Evolutionary conservation across 2,113 vertebrate species (phyloP), one percentile per base, ranked within the genome.

Genomic region (Vidua macroura): DNA sequence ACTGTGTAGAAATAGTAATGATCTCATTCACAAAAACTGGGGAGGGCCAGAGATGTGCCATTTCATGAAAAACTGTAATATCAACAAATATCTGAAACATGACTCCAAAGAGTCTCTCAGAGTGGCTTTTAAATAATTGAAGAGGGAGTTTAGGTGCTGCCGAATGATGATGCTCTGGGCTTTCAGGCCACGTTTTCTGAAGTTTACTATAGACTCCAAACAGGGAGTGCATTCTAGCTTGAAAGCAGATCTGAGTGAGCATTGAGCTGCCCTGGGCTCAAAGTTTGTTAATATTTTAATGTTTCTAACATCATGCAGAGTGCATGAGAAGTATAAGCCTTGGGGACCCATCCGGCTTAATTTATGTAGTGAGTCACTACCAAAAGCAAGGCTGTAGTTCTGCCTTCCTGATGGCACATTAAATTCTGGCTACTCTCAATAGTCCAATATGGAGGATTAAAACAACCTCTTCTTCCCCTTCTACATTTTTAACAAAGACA

Each of bases 231-330:
- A 82, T 72, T 91, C 85, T 92, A 92, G 85, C 72, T 94, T 79
- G 78, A 87, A 96, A 94, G 78, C 70, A 86, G 74, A 92, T 66
- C 19, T 83, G 83, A 93, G 78, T 5, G 51, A 95, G 52, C 74
- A 69, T 67, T 4, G 3, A 86, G 76, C 84, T 88, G 73, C 83
- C 91, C 60, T 90, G 83, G 76, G 86, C 90, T 89, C 84, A 82
- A 93, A 95, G 93, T 63, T 92, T 73, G 85, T 92, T 93, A 95
- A 96, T 95, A 97, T 96, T 95, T 96, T 75, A 95, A 93, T 91
- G 83, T 83, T 88, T 90, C 83, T 93, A 94, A 82, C 82, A 35
- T 33, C 77, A 76, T 8, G 59, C 63, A 92, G 84, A 93, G 73
- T 83, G 69, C 83, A 86, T 68, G 77, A 83, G 68, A 90, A 84